These are phyloP conservation scores for Megathymus violae DNA, from an alignment of 1,140 invertebrate genomes.

Conservation along the genomic window DNA sequence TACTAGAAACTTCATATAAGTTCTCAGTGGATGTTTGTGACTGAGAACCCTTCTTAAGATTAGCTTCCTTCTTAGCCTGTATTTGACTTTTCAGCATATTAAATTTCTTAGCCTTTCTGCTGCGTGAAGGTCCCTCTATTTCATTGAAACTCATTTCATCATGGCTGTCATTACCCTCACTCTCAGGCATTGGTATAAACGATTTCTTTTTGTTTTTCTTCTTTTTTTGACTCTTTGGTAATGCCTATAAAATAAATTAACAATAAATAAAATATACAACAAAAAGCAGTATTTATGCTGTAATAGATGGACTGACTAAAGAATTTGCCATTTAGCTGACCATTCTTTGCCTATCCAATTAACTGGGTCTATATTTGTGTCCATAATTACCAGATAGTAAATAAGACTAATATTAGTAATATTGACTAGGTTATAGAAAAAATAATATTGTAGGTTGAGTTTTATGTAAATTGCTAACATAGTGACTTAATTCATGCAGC, in stretches of 20 bases:
- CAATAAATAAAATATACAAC: neutral
- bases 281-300: no score
- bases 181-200: constrained; percentile 73
- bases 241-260: constrained; percentile 53
- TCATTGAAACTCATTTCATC: constrained; percentile 80
- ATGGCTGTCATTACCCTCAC: constrained; percentile 79
- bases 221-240: constrained; percentile 79
- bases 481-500: no score
- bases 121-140: constrained; percentile 75
- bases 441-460: no score
- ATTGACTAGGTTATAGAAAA: no score
- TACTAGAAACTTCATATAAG: constrained; percentile 78
- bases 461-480: no score
- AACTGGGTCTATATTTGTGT: no score
- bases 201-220: constrained; percentile 83
- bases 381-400: no score
- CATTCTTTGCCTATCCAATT: no score
- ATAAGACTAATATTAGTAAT: no score
- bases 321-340: no score
- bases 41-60: constrained; percentile 74
- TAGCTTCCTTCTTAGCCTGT: constrained; percentile 76
- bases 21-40: constrained; percentile 79
- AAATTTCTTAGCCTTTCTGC: constrained; percentile 76
- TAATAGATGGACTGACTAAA: neutral
- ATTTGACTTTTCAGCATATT: constrained; percentile 80